Base-by-base conservation (phyloP, 1,140 invertebrate genomes). In the Apis cerana region DNA sequence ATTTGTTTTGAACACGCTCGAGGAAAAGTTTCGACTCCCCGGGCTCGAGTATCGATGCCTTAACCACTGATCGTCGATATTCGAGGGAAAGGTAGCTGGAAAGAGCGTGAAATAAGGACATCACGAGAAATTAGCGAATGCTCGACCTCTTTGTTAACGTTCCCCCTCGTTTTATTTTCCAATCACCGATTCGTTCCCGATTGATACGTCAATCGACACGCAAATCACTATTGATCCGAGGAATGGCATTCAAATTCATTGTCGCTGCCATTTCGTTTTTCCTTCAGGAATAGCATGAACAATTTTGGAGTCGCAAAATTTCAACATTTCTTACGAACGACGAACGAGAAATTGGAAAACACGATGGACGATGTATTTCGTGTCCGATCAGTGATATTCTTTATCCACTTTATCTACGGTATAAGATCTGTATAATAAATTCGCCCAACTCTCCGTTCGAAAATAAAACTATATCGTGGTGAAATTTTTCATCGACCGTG, bases 1-100 rank as follows among this genome's bases (percentile, higher is more conserved):
- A 92, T 92, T 91, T 91, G 86, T 91, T 91, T 90, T 89, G 90
- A 92, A 87, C 85, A 87, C 84, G 68, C 71, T 75, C 62, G 70
- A 62, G 65, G 74, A 90, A 43, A 90, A 90, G 80, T 90, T 90
- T 87, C 69, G 21, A 59, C 52, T 71, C 62, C 52, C 80, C 54
- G 23, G 43, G 69, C 62, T 80, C 58, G 64, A 78, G 68, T 88
- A 90, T 90, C 84, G 84, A 90, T 85, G 68, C 80, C 69, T 70
- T 5, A 0, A 70, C 84, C 82, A 61, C 59, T 89, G 84, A 78
- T 69, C 84, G 74, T 80, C 85, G 86, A 87, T 84, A 87, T 82
- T 62, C 54, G 1, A 56, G 23, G n/a, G 1, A 27, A 58, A 65
- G 43, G 43, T 21, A 33, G 67, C 7, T 12, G 21, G 4, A 67